Evolutionary conservation across 2,113 vertebrate genomes (phyloP), one percentile per base, ranked within the genome.

Genomic region (Chelonoidis abingdonii): DNA sequence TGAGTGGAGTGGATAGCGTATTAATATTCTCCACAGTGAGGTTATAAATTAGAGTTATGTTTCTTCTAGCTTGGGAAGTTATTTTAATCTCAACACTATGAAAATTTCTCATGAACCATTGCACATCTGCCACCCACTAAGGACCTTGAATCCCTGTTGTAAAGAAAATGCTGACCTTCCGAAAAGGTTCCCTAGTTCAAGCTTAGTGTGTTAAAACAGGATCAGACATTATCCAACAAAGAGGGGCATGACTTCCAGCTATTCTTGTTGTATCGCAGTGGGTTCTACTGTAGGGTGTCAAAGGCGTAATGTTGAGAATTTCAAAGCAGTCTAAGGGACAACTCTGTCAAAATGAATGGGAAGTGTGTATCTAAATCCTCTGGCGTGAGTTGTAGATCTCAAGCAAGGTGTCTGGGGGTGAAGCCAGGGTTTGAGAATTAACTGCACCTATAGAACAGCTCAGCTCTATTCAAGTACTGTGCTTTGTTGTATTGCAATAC

Each of bases 111-210:
- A 25, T 57, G 92, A 89, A 81, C 83, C 90, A 29, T 3, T 49
- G 83, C 89, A 41, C 80, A 78, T 19, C 72, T 92, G 93, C 93
- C 96, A 88, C 92, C 94, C 92, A 19, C 49, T 80, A 81, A 89
- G 94, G 94, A 78, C 89, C 62, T 0, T 9, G 85, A 89, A 72
- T 11, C n/a, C 0, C 3, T 84, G 80, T 59, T 89, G 84, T 78
- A 56, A 7, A 72, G 88, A 89, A 90, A 90, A 87, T 84, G 89
- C 86, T 79, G 56, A 93, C 49, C 83, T 92, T 57, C 89, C 50
- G 86, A 57, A 75, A 86, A 89, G 83, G 85, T 84, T n/a, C 89
- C 85, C 10, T 13, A 87, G 88, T 91, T 19, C 82, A 27, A 17
- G 80, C 88, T 89, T 85, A 52, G 41, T 41, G 41, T 41, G 41